Evolutionary conservation across 2,888 invertebrate species (phyloP), one percentile per base, ranked within the genome.

Genomic region (Papilio protenor): DNA sequence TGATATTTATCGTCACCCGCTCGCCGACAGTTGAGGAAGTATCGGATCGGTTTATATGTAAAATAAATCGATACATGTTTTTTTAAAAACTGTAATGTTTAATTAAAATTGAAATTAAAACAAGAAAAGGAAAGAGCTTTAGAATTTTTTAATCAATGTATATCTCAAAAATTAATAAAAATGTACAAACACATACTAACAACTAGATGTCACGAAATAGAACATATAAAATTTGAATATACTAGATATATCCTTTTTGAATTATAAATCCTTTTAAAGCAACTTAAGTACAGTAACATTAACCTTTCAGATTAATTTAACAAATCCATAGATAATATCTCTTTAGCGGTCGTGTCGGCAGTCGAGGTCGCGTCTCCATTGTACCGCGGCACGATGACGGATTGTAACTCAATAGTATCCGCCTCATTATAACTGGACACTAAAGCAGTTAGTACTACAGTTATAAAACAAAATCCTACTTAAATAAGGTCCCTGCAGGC

Each of bases 301-400:
- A 0, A 11, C 45, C 21, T 45, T 57, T 59, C 5, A 59, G 64
- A 64, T 59, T 59, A 59, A 23, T 59, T 59, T 59, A 64, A 64
- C 18, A 27, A 64, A 64, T 33, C 33, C 64, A n/a, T 45, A 66
- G 66, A 66, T 27, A 21, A 45, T 40, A n/a, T 40, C 1, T 40
- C 33, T 33, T 66, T 12, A 21, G 27, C 61, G 27, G 66, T 23
- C 18, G 18, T 33, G 64, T 40, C 64, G 18, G 64, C 2, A 27
- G 27, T n/a, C 45, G 66, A 66, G 66, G 66, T 66, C 66, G 66
- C 66, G 27, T 11, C 40, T n/a, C n/a, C 66, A 66, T 66, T 66
- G 66, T 66, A 40, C 40, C 18, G 66, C n/a, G n/a, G 40, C 11
- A 11, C 40, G 45, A 40, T 64, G 64, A 66, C 66, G 66, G 45